Conservation (phyloP, 1,140 invertebrate genomes). For the Chironomus tepperi region DNA sequence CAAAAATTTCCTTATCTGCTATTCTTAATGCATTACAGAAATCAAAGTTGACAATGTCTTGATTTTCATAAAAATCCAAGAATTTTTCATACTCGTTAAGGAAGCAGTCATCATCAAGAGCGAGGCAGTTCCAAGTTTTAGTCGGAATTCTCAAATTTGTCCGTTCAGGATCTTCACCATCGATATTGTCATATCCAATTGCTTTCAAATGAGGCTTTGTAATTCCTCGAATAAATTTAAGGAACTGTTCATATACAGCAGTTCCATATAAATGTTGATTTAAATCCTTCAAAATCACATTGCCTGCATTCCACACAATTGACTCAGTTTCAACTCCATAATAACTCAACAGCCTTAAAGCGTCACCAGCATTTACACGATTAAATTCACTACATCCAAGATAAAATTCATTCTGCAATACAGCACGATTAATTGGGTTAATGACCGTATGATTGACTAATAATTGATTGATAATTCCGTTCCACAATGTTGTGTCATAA, state of each 20-base stretch:
- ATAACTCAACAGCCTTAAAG: not conserved
- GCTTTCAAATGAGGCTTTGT: not conserved
- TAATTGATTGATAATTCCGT: conserved; percentile 43
- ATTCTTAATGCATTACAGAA: not conserved
- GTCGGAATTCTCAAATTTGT: not conserved
- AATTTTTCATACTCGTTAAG: not conserved
- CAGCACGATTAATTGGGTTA: conserved; percentile 50
- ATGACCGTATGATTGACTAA: conserved; percentile 41
- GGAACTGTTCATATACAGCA: not conserved
- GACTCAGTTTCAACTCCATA: not conserved
- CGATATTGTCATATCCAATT: not conserved
- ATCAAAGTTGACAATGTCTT: not conserved
- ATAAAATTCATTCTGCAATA: conserved; percentile 46
- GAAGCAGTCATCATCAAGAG: not conserved
- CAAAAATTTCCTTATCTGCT: not conserved
- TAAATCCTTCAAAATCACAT: not conserved
- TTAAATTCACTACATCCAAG: not conserved
- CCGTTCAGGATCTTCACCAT: not conserved
- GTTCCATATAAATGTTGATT: not conserved
- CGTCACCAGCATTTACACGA: not conserved
- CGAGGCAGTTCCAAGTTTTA: not conserved
- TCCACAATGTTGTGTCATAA: conserved; percentile 47
- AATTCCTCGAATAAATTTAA: not conserved
- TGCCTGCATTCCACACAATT: not conserved
- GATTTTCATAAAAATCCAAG: not conserved